Conservation (phyloP, 2,888 invertebrate genomes). For the Tricholauxania praeusta region DNA sequence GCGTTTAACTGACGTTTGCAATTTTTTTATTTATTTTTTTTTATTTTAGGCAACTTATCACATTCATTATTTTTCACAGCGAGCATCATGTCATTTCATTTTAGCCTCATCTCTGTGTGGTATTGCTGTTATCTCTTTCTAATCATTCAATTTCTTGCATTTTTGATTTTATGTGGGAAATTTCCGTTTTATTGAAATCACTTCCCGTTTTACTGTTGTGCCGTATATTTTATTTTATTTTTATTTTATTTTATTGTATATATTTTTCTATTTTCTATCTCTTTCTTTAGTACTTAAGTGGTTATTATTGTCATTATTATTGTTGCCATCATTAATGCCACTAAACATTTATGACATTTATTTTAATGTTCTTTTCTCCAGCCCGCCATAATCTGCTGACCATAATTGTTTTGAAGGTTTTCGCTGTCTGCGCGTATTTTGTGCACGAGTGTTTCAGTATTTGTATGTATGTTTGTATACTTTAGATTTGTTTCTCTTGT, state of each 20-base stretch:
- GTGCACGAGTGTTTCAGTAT: too few species aligned
- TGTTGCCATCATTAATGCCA: background rate
- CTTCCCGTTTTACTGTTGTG: conserved; percentile 3
- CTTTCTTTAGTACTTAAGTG: background rate
- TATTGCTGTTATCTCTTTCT: too few species aligned
- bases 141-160: too few species aligned
- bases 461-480: too few species aligned
- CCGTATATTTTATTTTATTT: background rate
- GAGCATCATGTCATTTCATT: too few species aligned
- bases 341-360: conserved; percentile 14
- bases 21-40: too few species aligned
- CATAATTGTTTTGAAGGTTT: conserved; percentile 27
- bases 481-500: too few species aligned
- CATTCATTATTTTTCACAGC: too few species aligned
- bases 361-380: conserved; percentile 18
- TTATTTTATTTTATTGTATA: background rate
- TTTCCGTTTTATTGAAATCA: conserved; percentile 23
- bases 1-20: too few species aligned
- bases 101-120: too few species aligned
- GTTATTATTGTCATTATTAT: background rate
- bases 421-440: background rate
- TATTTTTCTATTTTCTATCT: background rate
- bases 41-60: too few species aligned
- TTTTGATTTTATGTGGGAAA: background rate
- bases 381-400: conserved; percentile 29